Base-by-base conservation (phyloP, 2,888 invertebrate genomes). In the Palloptera scutellata region DNA sequence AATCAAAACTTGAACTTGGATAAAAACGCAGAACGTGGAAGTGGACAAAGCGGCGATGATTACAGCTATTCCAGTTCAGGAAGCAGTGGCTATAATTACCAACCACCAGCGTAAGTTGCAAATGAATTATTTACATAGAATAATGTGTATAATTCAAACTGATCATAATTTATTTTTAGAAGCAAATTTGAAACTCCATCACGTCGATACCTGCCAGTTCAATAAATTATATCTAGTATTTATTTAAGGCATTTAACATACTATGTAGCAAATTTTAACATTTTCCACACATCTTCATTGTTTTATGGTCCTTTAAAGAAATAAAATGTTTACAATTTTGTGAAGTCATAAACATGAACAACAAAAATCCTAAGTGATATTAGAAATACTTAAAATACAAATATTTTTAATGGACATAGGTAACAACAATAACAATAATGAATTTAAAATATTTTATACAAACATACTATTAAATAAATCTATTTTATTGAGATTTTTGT, bases 11-110 rank as follows among this genome's bases (percentile, higher is more conserved):
- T 83, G 1, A 77, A 81, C 62, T 69, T 72, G n/a, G 80, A 81
- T n/a, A 55, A 45, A 0, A 74, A 74, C 55, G 72, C 57, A 53
- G 72, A 75, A n/a, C 75, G 78, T 64, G 83, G 82, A 67, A 81
- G 79, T 63, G 78, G 76, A 8, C 81, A 82, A 71, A 81, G 81
- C 68, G 81, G 82, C 19, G 81, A 82, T 63, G 82, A 83, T 66
- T 82, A 82, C 67, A 83, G 79, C 74, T 79, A 78, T 52, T 61
- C 67, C 8, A 15, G n/a, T 42, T 69, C 58, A 64, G 48, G 68
- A 43, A n/a, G 40, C 42, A 69, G 70, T 54, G 82, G 83, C 52
- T 83, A 83, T 66, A 69, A 77, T 19, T 82, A 82, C 67, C 70
- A 73, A 66, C 74, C 76, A 1, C 83, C 82, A 11, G 48, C 69